Evolutionary conservation across 2,888 invertebrate genomes (phyloP).

Genomic region (Microplitis manilae): DNA sequence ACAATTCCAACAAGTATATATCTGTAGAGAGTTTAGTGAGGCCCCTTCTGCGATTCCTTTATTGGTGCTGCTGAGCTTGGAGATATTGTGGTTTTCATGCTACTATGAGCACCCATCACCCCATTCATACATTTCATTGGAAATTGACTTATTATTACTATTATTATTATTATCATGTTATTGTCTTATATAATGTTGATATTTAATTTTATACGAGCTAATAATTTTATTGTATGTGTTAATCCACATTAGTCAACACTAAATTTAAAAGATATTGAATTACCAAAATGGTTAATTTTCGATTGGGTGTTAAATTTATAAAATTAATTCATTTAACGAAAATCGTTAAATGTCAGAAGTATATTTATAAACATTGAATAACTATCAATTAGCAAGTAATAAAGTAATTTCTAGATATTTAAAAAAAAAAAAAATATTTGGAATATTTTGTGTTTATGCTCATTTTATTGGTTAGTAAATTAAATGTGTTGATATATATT

Average conservation of each 20-base stretch:
- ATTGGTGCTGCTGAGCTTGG: slow-evolving; percentile 30
- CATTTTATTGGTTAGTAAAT: not conserved
- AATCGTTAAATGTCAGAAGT: too few relatives aligned
- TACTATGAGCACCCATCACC: slow-evolving; percentile 10
- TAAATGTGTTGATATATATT: slow-evolving; percentile 37
- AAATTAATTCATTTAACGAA: too few relatives aligned
- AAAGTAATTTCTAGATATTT: too few relatives aligned
- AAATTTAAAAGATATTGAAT: too few relatives aligned
- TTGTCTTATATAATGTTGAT: not conserved
- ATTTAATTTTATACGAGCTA: too few relatives aligned
- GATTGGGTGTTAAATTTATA: too few relatives aligned
- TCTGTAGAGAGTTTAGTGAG: slow-evolving; percentile 24
- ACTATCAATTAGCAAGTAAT: too few relatives aligned
- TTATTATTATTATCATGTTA: not conserved
- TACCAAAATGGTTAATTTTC: too few relatives aligned
- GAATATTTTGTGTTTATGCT: not conserved
- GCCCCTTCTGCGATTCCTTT: slow-evolving; percentile 31
- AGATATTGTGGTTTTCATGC: slow-evolving; percentile 24
- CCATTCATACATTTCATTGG: slow-evolving; percentile 15
- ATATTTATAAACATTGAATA: too few relatives aligned
- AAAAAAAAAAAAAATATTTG: too few relatives aligned
- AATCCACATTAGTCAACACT: too few relatives aligned
- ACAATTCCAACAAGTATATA: slow-evolving; percentile 45
- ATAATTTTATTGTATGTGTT: too few relatives aligned
- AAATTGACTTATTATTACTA: slow-evolving; percentile 20